Conservation (phyloP, 2,888 invertebrate species). For the Cephus sareptanus region DNA sequence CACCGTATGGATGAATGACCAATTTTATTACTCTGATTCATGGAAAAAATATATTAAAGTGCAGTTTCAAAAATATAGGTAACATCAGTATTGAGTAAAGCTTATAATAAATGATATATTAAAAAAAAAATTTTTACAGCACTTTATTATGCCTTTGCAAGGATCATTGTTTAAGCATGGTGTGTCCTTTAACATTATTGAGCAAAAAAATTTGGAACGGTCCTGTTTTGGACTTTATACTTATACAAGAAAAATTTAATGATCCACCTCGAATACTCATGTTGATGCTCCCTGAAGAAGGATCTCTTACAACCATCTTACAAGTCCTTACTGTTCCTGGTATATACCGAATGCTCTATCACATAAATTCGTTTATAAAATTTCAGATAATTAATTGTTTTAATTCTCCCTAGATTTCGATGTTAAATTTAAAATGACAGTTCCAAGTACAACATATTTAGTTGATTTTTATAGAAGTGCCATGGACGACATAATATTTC, state of each 20-base stretch:
- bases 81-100: conserved; percentile 9
- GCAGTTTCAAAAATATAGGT: conserved; percentile 44
- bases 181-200: conserved; percentile 50
- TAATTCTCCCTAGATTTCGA: conserved; percentile 30
- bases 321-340: conserved; percentile 52
- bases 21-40: neutral
- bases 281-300: conserved; percentile 30
- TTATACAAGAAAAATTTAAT: conserved; percentile 40
- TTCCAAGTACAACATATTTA: conserved; percentile 49
- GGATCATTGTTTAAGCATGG: conserved; percentile 41
- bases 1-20: neutral
- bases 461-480: conserved; percentile 44
- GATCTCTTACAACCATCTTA: conserved; percentile 27
- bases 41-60: conserved; percentile 38
- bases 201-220: conserved; percentile 39
- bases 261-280: conserved; percentile 45
- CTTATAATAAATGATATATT: neutral
- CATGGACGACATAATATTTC: conserved; percentile 53
- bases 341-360: conserved; percentile 18
- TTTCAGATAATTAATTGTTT: neutral
- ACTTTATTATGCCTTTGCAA: conserved; percentile 47
- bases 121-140: conserved; percentile 25
- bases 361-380: neutral
- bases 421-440: conserved; percentile 51
- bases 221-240: conserved; percentile 46